A percentile compares a stretch with the other conserved stretches of the same genome.
Conservation (phyloP, 2,888 invertebrate species). For the Dasypogon diadema region DNA sequence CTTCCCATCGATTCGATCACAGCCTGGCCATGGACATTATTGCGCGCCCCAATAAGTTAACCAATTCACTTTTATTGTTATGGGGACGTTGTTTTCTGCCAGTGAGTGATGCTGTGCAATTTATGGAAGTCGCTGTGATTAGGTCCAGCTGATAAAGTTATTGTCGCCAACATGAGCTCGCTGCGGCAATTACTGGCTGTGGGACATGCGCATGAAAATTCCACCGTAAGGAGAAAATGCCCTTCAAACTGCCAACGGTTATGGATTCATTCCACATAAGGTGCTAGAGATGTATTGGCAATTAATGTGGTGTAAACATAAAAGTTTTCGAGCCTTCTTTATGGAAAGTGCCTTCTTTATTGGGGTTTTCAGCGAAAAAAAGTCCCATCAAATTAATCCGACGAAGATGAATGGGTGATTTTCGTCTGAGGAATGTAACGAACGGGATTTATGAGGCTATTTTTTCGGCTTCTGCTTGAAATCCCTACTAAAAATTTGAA, state of each 20-base stretch:
- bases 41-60: constrained; percentile 54
- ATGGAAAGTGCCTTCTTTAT: neutral
- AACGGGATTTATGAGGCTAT: no score
- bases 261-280: constrained; percentile 39
- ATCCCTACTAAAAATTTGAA: no score
- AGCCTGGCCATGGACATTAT: constrained; percentile 30
- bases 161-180: constrained; percentile 36
- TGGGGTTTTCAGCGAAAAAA: neutral
- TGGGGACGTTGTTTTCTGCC: constrained; percentile 40
- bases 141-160: constrained; percentile 48
- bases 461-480: no score
- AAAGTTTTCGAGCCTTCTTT: constrained; percentile 11
- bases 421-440: no score
- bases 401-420: no score
- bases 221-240: neutral
- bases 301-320: constrained; percentile 37
- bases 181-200: constrained; percentile 11
- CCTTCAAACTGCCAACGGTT: neutral
- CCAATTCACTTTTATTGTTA: constrained; percentile 59
- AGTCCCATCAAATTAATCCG: no score
- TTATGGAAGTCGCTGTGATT: constrained; percentile 46
- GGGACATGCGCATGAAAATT: constrained; percentile 1
- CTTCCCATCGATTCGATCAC: constrained; percentile 35
- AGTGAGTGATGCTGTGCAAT: constrained; percentile 42
- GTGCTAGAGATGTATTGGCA: constrained; percentile 33